Conservation (phyloP, 2,888 invertebrate genomes). For the Zhengitettix transpicula region DNA sequence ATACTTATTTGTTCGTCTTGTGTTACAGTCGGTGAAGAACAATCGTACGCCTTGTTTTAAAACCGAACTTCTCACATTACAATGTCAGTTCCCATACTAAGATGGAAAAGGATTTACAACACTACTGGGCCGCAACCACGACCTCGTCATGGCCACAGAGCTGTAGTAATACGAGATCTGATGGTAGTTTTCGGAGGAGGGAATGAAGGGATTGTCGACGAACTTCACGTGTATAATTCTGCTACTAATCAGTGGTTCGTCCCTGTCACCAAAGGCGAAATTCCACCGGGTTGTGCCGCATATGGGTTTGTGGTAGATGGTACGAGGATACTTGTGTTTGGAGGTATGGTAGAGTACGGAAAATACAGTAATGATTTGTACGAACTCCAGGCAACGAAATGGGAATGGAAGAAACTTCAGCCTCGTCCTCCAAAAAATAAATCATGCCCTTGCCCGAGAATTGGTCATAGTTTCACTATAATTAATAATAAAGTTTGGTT, state of each 20-base stretch:
- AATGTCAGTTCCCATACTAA: slow-evolving; percentile 80
- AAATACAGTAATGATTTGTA: slow-evolving; percentile 97
- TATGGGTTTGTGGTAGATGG: slow-evolving; percentile 98
- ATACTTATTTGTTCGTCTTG: no score
- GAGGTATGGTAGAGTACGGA: slow-evolving; percentile 99
- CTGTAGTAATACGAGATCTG: slow-evolving; percentile 95
- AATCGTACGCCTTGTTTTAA: no score
- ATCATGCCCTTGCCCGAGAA: slow-evolving; percentile 76
- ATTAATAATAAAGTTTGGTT: slow-evolving; percentile 86
- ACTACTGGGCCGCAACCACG: slow-evolving; percentile 86
- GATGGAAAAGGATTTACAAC: slow-evolving; percentile 94
- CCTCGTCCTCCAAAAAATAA: slow-evolving; percentile 78
- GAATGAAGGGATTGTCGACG: slow-evolving; percentile 99
- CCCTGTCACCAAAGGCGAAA: slow-evolving; percentile 93
- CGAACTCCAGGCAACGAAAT: slow-evolving; percentile 76
- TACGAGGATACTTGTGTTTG: slow-evolving; percentile 89
- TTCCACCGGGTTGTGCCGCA: slow-evolving; percentile 96
- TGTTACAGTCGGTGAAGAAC: no score
- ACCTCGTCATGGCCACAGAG: slow-evolving; percentile 97
- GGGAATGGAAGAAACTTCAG: slow-evolving; percentile 95
- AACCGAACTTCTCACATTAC: no score
- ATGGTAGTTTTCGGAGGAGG: slow-evolving; percentile 99
- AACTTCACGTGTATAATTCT: slow-evolving; percentile 99
- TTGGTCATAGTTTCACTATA: slow-evolving; percentile 95
- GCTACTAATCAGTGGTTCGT: slow-evolving; percentile 99